phyloP scores from a whole-genome alignment of 1,140 invertebrate species.

The Pogonognathellus flavescens region DNA sequence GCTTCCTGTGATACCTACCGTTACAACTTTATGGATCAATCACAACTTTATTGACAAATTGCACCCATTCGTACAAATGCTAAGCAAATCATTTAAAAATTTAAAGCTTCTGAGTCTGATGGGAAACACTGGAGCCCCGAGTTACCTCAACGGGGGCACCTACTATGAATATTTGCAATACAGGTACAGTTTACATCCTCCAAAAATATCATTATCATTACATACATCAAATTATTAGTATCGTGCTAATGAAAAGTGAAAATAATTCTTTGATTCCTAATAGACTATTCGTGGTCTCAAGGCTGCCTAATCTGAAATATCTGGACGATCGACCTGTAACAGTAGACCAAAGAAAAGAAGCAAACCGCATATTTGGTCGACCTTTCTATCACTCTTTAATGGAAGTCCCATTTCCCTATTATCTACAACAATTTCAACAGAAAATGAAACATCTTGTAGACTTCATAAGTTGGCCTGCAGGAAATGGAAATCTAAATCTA shows the following conservation, averaged over 20 bases:
- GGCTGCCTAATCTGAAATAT: slow-evolving; percentile 77
- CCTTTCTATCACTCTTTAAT: slow-evolving; percentile 71
- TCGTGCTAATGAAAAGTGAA: too few species aligned
- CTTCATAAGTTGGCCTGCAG: background rate
- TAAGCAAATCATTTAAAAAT: slow-evolving; percentile 77
- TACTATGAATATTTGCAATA: slow-evolving; percentile 84
- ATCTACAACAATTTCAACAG: slow-evolving; percentile 59
- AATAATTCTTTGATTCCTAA: slow-evolving; percentile 31
- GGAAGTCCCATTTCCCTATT: slow-evolving; percentile 58
- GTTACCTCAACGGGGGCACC: slow-evolving; percentile 80
- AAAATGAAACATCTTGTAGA: slow-evolving; percentile 58
- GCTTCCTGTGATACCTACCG: slow-evolving; percentile 78
- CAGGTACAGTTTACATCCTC: slow-evolving; percentile 78
- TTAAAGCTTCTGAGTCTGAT: slow-evolving; percentile 80
- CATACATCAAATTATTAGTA: too few species aligned
- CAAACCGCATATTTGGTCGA: slow-evolving; percentile 75
- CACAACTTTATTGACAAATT: slow-evolving; percentile 80
- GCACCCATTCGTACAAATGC: slow-evolving; percentile 78
- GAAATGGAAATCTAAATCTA: background rate
- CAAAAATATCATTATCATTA: too few species aligned
- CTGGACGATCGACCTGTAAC: slow-evolving; percentile 78
- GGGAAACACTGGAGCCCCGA: slow-evolving; percentile 83
- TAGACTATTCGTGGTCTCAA: slow-evolving; percentile 78
- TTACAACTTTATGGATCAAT: slow-evolving; percentile 84
- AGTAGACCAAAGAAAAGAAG: slow-evolving; percentile 75